These are phyloP conservation scores for Coendou prehensilis DNA, from an alignment of 2,797 vertebrate genomes.

Conservation along the genomic window DNA sequence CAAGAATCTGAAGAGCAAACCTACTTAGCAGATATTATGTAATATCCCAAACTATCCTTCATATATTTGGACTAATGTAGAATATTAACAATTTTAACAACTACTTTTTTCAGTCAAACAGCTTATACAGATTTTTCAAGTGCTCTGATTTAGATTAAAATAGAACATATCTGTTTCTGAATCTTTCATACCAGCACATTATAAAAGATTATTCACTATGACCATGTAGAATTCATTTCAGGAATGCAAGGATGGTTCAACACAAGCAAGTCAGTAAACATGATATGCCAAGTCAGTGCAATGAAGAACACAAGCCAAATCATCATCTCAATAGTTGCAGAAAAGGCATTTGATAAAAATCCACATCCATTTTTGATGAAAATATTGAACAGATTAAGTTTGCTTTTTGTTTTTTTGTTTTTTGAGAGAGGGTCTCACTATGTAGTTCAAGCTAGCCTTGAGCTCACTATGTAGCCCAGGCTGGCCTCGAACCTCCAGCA, in stretches of 20 bases:
- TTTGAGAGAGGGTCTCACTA: no score
- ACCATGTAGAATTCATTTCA: background rate
- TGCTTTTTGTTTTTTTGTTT: no score
- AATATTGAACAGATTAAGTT: background rate
- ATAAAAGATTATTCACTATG: background rate
- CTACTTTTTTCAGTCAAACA: background rate
- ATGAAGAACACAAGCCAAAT: background rate
- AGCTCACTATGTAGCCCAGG: no score
- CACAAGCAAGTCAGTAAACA: background rate
- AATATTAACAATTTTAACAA: background rate
- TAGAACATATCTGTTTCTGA: background rate
- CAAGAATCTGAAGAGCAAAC: background rate
- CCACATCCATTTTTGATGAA: background rate
- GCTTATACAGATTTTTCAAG: background rate
- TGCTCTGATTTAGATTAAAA: conserved; percentile 3
- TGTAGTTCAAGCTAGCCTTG: no score
- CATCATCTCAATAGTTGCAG: background rate
- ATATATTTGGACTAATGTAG: conserved; percentile 2
- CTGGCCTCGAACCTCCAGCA: no score
- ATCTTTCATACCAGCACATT: background rate
- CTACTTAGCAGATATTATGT: background rate
- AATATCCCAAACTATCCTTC: background rate
- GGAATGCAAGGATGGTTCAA: background rate
- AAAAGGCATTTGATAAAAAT: background rate
- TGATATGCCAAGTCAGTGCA: background rate